Evolutionary conservation across 2,888 invertebrate genomes (phyloP).

Genomic region (Leptinotarsa juncta): DNA sequence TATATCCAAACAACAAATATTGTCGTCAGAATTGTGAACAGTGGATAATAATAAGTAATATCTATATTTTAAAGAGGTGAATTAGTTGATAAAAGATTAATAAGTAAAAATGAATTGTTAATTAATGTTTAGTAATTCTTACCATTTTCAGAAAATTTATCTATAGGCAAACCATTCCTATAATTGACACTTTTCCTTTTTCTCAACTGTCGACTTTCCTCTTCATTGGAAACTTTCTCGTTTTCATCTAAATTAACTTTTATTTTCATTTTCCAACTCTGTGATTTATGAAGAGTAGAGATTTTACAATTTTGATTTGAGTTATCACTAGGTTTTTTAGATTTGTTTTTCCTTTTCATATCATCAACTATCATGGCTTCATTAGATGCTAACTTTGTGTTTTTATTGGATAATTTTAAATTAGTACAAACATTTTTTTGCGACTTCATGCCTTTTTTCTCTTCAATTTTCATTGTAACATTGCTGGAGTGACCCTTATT

Average conservation of each 20-base stretch:
- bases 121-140: neutral
- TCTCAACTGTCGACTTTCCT: neutral
- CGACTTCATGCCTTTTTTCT: conserved; percentile 38
- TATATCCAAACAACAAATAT: too few relatives aligned
- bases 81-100: too few relatives aligned
- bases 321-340: conserved; percentile 16
- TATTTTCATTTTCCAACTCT: conserved; percentile 50
- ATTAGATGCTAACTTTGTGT: conserved; percentile 24
- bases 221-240: conserved; percentile 4
- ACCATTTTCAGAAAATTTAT: neutral
- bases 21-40: too few relatives aligned
- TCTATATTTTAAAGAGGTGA: too few relatives aligned
- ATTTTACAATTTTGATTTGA: conserved; percentile 27
- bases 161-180: neutral
- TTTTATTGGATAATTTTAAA: neutral
- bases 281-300: conserved; percentile 29
- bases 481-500: neutral
- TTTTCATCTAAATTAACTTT: conserved; percentile 42
- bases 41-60: too few relatives aligned
- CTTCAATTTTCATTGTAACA: neutral
- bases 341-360: conserved; percentile 23
- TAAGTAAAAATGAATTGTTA: too few relatives aligned
- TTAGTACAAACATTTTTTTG: conserved; percentile 28
- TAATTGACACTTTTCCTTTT: neutral
- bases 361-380: conserved; percentile 9